A percentile compares a stretch with the other conserved stretches of the same genome.
phyloP scores from a whole-genome alignment of 2,797 vertebrate genomes.

The Rostrhamus sociabilis region DNA sequence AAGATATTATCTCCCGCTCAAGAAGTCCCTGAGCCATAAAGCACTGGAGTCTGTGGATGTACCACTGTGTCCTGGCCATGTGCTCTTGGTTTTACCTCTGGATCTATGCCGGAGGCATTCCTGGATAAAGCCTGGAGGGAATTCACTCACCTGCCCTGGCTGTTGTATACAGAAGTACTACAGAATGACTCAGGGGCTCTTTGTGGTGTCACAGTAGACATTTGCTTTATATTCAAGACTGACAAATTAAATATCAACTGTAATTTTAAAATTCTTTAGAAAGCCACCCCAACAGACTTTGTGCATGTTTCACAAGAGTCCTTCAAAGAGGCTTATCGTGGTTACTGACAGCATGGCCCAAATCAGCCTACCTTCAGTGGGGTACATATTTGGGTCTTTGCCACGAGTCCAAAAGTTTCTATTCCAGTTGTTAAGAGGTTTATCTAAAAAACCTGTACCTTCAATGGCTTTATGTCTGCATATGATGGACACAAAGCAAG shows the following conservation, averaged over 20 bases:
- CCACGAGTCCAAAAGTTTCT: background rate
- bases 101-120: background rate
- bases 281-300: background rate
- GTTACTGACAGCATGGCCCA: background rate
- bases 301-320: background rate
- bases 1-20: background rate
- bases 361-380: background rate
- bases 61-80: background rate
- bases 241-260: background rate
- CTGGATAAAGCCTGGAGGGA: background rate
- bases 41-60: background rate
- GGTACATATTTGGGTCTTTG: background rate
- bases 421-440: background rate
- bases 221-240: background rate
- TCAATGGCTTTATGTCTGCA: background rate
- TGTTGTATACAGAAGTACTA: background rate
- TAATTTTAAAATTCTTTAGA: background rate
- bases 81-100: background rate
- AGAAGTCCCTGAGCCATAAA: background rate
- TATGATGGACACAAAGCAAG: background rate
- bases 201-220: background rate
- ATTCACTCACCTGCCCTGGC: background rate
- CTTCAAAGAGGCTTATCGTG: background rate
- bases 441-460: background rate
- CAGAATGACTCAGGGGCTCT: background rate